A percentile compares a stretch with the other conserved stretches of the same genome.
Evolutionary conservation across 37 sponge, comb jelly and placozoan species (phyloP).

Genomic region (Axinella damicornis): DNA sequence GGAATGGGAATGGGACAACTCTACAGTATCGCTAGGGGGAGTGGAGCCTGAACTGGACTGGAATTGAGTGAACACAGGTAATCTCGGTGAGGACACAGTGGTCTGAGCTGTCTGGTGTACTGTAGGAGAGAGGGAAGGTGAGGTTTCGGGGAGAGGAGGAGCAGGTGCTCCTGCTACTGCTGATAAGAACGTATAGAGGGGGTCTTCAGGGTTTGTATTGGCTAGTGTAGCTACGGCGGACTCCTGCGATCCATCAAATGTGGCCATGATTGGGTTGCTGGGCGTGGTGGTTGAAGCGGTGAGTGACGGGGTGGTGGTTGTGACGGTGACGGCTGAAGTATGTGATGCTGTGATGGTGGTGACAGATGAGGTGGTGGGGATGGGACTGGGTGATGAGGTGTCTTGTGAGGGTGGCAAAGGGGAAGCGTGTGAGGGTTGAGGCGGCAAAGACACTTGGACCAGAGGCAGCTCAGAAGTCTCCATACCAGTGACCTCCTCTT

Average conservation of each 20-base stretch:
- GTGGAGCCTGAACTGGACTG: not conserved
- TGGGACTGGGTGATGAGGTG: not conserved
- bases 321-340: not conserved
- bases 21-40: not conserved
- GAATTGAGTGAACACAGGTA: slow-evolving; percentile 61
- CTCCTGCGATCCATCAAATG: slow-evolving; percentile 78
- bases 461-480: not conserved
- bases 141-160: slow-evolving; percentile 53
- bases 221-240: slow-evolving; percentile 67
- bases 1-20: slow-evolving; percentile 2
- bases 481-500: no score
- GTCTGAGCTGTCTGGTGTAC: slow-evolving; percentile 5
- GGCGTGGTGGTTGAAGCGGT: not conserved
- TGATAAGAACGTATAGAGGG: slow-evolving; percentile 83
- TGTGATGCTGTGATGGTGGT: not conserved
- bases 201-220: slow-evolving; percentile 59
- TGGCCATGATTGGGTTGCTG: not conserved
- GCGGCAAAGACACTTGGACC: not conserved
- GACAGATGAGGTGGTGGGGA: not conserved
- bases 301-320: not conserved
- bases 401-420: not conserved
- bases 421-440: not conserved
- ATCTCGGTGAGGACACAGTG: slow-evolving; percentile 15
- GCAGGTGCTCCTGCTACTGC: slow-evolving; percentile 79
- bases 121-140: slow-evolving; percentile 7